phyloP scores from a whole-genome alignment of 1,140 invertebrate species.

The Drosophila nannoptera region DNA sequence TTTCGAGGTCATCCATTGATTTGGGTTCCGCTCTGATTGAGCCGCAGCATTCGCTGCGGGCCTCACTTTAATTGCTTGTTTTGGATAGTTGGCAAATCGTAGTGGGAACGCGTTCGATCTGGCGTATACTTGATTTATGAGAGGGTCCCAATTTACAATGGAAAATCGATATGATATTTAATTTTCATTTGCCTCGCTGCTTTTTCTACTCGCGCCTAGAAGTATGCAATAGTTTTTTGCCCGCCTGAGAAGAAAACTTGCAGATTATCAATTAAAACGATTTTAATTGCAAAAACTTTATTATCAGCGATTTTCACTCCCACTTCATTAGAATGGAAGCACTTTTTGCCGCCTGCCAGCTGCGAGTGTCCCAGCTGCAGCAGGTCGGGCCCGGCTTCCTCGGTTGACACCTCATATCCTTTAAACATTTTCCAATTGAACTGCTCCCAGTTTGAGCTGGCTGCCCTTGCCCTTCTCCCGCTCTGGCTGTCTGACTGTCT shows the following conservation, averaged over 20 bases:
- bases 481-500: not conserved
- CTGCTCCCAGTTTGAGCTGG: conserved; percentile 15
- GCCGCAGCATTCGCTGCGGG: not conserved
- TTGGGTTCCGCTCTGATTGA: conserved; percentile 4
- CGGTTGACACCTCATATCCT: conserved; percentile 71
- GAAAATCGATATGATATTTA: too few species aligned
- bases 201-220: too few species aligned
- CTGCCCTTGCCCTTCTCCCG: conserved; percentile 6
- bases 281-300: too few species aligned
- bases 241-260: too few species aligned
- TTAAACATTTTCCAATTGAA: conserved; percentile 74
- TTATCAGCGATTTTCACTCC: too few species aligned
- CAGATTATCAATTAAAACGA: too few species aligned
- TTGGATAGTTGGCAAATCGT: not conserved
- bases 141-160: too few species aligned
- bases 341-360: too few species aligned
- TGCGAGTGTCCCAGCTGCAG: not conserved
- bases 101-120: not conserved
- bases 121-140: too few species aligned
- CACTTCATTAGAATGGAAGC: too few species aligned
- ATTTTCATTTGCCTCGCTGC: too few species aligned
- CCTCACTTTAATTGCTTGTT: not conserved
- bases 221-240: too few species aligned
- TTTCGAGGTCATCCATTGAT: conserved; percentile 26
- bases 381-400: conserved; percentile 43